Base-by-base conservation (phyloP, 2,113 vertebrate genomes). In the Bettongia penicillata region DNA sequence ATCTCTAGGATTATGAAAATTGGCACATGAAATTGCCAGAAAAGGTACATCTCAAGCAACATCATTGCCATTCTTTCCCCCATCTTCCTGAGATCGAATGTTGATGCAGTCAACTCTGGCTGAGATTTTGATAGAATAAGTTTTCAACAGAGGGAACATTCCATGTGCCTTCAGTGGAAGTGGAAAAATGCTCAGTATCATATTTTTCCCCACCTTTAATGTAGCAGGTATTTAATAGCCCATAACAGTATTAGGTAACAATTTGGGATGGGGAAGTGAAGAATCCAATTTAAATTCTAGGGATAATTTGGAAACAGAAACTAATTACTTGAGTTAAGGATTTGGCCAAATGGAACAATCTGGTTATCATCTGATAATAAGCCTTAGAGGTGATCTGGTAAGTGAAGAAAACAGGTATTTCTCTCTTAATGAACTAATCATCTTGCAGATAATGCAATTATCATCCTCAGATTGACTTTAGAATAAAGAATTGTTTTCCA, bases 181-280 rank as follows among this genome's bases (percentile, higher is more conserved):
- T 1, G 43, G 68, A 84, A 37, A 84, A 84, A 4, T 84, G 68
- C 68, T 84, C n/a, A 43, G 68, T 43, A 43, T 84, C 68, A 84
- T 84, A 84, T 84, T 43, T 77, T 84, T 22, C 37, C 68, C n/a
- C 68, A 84, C 68, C 68, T 84, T 84, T 84, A 84, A 84, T 84
- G 68, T 84, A 84, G 68, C 68, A 84, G 68, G 68, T 84, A n/a
- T 84, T 84, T 84, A 84, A 84, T 84, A 84, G 68, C 68, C 68
- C 68, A 84, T 84, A 84, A 84, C 68, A 84, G 68, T 84, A 84
- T 43, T 84, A 84, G 22, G n/a, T 16, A 22, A 84, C 16, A 84
- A 84, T 84, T 84, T 84, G 68, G 68, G n/a, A 43, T 43, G 37
- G 37, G 68, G n/a, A 43, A 43, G 68, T 84, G 11, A 84, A 84